These are phyloP conservation scores for Pseudochirops corinnae DNA, from an alignment of 2,797 vertebrate species.

Conservation along the genomic window DNA sequence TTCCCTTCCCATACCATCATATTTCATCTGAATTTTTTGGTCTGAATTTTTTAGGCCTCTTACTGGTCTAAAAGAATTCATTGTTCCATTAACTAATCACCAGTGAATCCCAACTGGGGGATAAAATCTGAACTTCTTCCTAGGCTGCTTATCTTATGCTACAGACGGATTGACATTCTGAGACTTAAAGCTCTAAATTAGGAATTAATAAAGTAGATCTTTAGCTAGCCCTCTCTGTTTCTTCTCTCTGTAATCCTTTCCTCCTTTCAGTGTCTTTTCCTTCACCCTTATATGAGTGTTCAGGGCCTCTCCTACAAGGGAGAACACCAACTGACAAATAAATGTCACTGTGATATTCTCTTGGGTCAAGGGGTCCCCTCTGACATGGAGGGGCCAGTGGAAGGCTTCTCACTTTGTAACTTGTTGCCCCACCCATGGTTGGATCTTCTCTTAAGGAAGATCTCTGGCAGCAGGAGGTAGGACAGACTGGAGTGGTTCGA, in stretches of 20 bases:
- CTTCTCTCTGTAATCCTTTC: neutral
- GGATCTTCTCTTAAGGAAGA: neutral
- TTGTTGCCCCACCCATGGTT: neutral
- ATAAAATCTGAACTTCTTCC: neutral
- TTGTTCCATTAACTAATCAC: neutral
- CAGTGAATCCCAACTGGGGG: neutral
- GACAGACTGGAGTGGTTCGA: neutral
- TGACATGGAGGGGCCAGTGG: neutral
- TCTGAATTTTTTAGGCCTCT: neutral
- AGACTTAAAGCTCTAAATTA: neutral
- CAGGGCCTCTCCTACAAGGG: neutral
- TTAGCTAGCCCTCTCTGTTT: constrained; percentile 11
- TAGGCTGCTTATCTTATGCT: neutral
- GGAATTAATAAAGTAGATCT: neutral
- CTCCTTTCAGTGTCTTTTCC: neutral
- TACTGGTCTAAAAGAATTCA: neutral
- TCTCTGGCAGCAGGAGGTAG: neutral
- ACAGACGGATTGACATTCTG: neutral
- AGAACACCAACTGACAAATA: neutral
- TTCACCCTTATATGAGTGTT: neutral
- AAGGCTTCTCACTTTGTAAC: neutral
- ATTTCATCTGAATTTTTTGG: neutral
- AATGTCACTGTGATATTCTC: neutral
- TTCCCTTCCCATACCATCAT: neutral
- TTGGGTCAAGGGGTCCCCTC: neutral